Conservation (phyloP, 2,888 invertebrate species). For the Dyspetes luteomarginatus region DNA sequence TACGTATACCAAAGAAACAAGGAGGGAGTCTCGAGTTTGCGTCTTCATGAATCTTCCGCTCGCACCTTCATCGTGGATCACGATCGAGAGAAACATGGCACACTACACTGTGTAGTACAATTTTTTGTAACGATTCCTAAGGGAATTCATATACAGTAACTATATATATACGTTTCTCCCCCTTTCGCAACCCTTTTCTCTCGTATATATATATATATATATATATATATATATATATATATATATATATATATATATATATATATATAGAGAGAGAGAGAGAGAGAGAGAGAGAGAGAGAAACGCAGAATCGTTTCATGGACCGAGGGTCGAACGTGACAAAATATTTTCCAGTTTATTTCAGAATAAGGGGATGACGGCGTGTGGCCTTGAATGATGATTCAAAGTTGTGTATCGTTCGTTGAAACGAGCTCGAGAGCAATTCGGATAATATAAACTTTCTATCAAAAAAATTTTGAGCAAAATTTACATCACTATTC, state of each 20-base stretch:
- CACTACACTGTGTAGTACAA: slow-evolving; percentile 12
- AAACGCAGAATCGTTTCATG: slow-evolving; percentile 42
- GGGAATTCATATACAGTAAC: not conserved
- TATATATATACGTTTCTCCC: not conserved
- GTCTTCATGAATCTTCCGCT: slow-evolving; percentile 26
- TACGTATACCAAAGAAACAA: slow-evolving; percentile 54
- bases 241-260: too few relatives aligned
- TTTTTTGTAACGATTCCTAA: slow-evolving; percentile 8
- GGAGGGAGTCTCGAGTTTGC: slow-evolving; percentile 49
- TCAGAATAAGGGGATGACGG: slow-evolving; percentile 19
- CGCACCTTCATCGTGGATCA: not conserved
- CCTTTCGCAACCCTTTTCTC: too few relatives aligned
- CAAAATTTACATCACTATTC: too few relatives aligned
- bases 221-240: too few relatives aligned
- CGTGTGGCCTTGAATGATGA: not conserved
- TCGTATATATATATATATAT: too few relatives aligned
- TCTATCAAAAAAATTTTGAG: too few relatives aligned
- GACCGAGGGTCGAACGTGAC: slow-evolving; percentile 43
- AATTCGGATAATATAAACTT: too few relatives aligned
- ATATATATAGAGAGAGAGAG: too few relatives aligned
- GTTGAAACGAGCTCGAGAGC: too few relatives aligned
- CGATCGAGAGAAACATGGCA: slow-evolving; percentile 5
- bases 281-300: too few relatives aligned
- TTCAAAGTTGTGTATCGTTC: not conserved
- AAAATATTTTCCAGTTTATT: slow-evolving; percentile 31